A percentile compares a stretch with the other conserved stretches of the same genome.
Conservation (phyloP, 2,888 invertebrate species). For the Dasysyrphus albostriatus region DNA sequence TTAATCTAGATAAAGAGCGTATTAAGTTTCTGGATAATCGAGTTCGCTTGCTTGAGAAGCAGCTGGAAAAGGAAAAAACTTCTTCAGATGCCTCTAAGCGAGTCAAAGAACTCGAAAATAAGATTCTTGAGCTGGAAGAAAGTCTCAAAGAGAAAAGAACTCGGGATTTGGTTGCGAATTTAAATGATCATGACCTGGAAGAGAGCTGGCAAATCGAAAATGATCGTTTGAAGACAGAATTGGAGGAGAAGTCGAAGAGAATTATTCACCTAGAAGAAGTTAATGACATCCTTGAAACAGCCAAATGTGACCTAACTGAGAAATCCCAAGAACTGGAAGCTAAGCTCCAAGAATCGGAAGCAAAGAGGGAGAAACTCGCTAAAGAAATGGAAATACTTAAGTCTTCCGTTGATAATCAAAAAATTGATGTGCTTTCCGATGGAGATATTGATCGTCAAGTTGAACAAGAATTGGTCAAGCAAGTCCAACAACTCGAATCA, state of each 20-base stretch:
- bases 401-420: constrained; percentile 73
- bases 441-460: constrained; percentile 47
- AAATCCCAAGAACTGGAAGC: constrained; percentile 82
- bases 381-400: constrained; percentile 83
- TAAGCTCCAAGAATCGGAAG: constrained; percentile 86
- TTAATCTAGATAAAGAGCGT: constrained; percentile 80
- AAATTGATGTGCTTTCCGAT: constrained; percentile 52
- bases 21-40: constrained; percentile 82
- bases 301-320: constrained; percentile 82
- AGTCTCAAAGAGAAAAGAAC: constrained; percentile 91
- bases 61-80: constrained; percentile 80
- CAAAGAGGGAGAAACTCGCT: constrained; percentile 85
- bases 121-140: constrained; percentile 92
- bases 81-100: constrained; percentile 74
- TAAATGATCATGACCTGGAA: constrained; percentile 89
- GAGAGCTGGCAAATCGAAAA: constrained; percentile 89
- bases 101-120: constrained; percentile 78
- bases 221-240: constrained; percentile 85
- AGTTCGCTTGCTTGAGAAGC: constrained; percentile 81
- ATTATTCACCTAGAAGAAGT: constrained; percentile 86
- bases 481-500: constrained; percentile 80
- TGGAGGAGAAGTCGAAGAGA: constrained; percentile 84
- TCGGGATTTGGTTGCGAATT: constrained; percentile 46
- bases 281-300: constrained; percentile 85
- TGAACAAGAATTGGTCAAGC: constrained; percentile 78